Percentiles rank a stretch among this genome's conserved stretches.
phyloP scores from a whole-genome alignment of 2,888 invertebrate genomes.

The Harpalus rubripes region DNA sequence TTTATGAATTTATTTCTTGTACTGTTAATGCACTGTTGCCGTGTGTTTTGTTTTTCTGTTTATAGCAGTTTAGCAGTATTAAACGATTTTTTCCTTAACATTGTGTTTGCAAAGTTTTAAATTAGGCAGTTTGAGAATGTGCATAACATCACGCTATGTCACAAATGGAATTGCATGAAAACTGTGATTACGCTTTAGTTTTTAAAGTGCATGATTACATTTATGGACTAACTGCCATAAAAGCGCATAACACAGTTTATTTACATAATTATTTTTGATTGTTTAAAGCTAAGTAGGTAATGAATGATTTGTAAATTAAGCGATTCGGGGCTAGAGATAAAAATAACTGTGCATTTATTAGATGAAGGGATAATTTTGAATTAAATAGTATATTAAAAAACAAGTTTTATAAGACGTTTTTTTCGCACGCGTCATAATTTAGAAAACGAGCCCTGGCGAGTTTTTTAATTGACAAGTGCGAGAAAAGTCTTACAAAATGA shows the following conservation, averaged over 20 bases:
- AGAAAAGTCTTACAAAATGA: too few species aligned
- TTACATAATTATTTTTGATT: neutral
- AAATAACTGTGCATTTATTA: too few species aligned
- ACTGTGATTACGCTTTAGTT: conserved; percentile 6
- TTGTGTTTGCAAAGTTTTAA: conserved; percentile 39
- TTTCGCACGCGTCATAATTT: too few species aligned
- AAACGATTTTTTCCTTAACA: conserved; percentile 36
- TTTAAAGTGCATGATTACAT: conserved; percentile 19
- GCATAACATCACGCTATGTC: conserved; percentile 42
- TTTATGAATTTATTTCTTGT: conserved; percentile 28
- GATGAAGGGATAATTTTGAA: too few species aligned
- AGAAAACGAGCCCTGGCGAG: too few species aligned
- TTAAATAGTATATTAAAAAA: too few species aligned
- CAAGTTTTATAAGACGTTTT: too few species aligned
- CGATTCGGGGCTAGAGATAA: too few species aligned
- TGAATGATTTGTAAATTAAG: too few species aligned
- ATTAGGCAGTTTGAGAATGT: conserved; percentile 28
- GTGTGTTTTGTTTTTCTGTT: conserved; percentile 33
- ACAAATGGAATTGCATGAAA: conserved; percentile 30
- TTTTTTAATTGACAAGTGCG: too few species aligned
- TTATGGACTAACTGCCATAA: neutral
- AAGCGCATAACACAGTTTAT: neutral
- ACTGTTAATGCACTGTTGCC: conserved; percentile 7
- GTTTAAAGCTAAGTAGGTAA: too few species aligned
- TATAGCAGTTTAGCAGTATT: conserved; percentile 23